A percentile compares a stretch with the other conserved stretches of the same genome.
Conservation (phyloP, 2,888 invertebrate genomes). For the Drosophila demipolita region DNA sequence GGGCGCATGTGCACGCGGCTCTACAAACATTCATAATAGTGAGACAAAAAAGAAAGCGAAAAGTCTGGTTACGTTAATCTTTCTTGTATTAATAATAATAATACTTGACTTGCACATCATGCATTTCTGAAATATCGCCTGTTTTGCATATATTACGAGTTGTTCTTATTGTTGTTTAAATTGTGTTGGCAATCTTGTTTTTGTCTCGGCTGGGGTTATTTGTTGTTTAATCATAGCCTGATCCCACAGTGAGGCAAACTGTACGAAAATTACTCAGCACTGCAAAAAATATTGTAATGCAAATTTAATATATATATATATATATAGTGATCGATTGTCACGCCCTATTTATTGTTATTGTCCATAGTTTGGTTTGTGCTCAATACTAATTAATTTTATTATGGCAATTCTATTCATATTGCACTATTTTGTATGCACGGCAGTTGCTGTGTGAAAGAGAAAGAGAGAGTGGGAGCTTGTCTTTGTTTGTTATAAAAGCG, state of each 20-base stretch:
- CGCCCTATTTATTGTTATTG: conserved; percentile 35
- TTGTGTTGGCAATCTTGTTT: conserved; percentile 40
- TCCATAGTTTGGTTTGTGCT: conserved; percentile 44
- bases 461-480: conserved; percentile 31
- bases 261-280: conserved; percentile 12
- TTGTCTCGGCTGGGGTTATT: conserved; percentile 37
- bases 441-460: conserved; percentile 28
- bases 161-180: conserved; percentile 43
- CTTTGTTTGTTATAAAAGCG: conserved; percentile 60
- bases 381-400: conserved; percentile 72
- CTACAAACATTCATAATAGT: conserved; percentile 26
- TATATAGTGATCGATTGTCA: conserved; percentile 22
- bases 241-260: conserved; percentile 42
- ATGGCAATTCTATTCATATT: conserved; percentile 61
- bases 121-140: conserved; percentile 58
- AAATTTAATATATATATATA: not conserved
- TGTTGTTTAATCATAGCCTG: conserved; percentile 64
- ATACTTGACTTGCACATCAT: conserved; percentile 22
- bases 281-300: conserved; percentile 2
- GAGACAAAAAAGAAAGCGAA: not conserved
- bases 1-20: conserved; percentile 52
- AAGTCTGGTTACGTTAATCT: conserved; percentile 36
- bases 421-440: conserved; percentile 59
- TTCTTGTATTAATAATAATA: conserved; percentile 16
- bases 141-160: conserved; percentile 63